Conservation (phyloP, 2,888 invertebrate species). For the Dynastes grantii region DNA sequence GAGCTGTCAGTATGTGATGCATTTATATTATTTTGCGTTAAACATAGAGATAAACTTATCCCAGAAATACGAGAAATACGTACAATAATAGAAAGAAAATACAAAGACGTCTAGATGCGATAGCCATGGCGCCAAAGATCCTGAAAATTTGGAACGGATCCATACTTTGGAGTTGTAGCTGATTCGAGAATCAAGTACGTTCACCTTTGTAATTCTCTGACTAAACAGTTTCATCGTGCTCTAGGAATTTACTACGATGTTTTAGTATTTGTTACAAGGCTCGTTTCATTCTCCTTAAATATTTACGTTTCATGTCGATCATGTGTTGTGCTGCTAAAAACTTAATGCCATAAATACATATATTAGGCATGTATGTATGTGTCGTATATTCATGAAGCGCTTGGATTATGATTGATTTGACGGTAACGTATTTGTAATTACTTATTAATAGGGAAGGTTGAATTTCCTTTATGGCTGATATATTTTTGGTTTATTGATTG, state of each 20-base stretch:
- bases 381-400: too few relatives aligned
- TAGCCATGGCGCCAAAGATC: constrained; percentile 27
- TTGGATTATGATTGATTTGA: background rate
- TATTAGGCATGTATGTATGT: too few relatives aligned
- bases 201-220: constrained; percentile 24
- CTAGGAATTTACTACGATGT: constrained; percentile 11
- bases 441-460: background rate
- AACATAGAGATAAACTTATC: too few relatives aligned
- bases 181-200: constrained; percentile 25
- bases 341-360: too few relatives aligned
- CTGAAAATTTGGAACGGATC: constrained; percentile 46
- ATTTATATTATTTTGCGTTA: too few relatives aligned
- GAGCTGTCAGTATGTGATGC: too few relatives aligned
- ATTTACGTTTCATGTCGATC: too few relatives aligned
- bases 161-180: constrained; percentile 24
- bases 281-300: background rate
- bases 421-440: background rate
- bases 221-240: background rate
- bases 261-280: background rate
- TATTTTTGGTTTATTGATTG: constrained; percentile 28
- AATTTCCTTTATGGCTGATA: background rate
- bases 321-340: too few relatives aligned
- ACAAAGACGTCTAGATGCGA: background rate
- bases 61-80: too few relatives aligned
- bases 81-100: too few relatives aligned